A percentile compares a stretch with the other conserved stretches of the same genome.
Evolutionary conservation across 2,888 invertebrate genomes (phyloP).

Genomic region (Drosophila robusta): DNA sequence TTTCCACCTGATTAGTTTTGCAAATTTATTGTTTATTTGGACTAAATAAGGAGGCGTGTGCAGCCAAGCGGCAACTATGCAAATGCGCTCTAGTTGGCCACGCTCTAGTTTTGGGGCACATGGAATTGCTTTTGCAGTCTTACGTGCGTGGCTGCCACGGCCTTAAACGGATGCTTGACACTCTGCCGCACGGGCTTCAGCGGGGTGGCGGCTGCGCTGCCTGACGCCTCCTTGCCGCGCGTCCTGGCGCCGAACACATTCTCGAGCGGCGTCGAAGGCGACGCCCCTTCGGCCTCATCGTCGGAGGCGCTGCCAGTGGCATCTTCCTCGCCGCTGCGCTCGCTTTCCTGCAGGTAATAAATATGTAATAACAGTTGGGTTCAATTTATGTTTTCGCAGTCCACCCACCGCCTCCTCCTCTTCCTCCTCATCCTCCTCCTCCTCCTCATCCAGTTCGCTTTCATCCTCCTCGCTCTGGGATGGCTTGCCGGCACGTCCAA

Average conservation of each 20-base stretch:
- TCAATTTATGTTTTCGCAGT: too few species aligned
- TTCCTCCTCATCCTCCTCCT: constrained; percentile 59
- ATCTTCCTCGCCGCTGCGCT: constrained; percentile 66
- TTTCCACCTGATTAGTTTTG: constrained; percentile 61
- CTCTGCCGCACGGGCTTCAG: constrained; percentile 59
- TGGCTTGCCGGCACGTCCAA: constrained; percentile 46
- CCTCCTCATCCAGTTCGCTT: constrained; percentile 60
- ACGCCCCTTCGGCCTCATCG: constrained; percentile 54
- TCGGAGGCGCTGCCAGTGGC: constrained; percentile 70
- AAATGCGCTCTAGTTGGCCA: constrained; percentile 38
- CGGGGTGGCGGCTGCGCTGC: constrained; percentile 13
- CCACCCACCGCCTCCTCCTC: constrained; percentile 31
- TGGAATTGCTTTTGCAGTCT: constrained; percentile 82
- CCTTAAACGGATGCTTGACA: constrained; percentile 79
- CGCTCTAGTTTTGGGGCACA: constrained; percentile 75
- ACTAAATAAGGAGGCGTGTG: constrained; percentile 55
- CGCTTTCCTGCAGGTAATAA: constrained; percentile 53
- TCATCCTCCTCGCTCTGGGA: constrained; percentile 50
- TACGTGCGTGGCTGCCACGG: constrained; percentile 80
- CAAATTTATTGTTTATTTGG: constrained; percentile 62
- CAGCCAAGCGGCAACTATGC: constrained; percentile 33
- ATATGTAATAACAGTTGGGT: too few species aligned
- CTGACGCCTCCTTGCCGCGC: constrained; percentile 49
- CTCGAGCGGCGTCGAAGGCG: constrained; percentile 39
- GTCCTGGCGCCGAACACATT: constrained; percentile 70